A percentile compares a stretch with the other conserved stretches of the same genome.
These are phyloP conservation scores for Ictalurus furcatus DNA, from an alignment of 2,113 vertebrate species.

Conservation along the genomic window DNA sequence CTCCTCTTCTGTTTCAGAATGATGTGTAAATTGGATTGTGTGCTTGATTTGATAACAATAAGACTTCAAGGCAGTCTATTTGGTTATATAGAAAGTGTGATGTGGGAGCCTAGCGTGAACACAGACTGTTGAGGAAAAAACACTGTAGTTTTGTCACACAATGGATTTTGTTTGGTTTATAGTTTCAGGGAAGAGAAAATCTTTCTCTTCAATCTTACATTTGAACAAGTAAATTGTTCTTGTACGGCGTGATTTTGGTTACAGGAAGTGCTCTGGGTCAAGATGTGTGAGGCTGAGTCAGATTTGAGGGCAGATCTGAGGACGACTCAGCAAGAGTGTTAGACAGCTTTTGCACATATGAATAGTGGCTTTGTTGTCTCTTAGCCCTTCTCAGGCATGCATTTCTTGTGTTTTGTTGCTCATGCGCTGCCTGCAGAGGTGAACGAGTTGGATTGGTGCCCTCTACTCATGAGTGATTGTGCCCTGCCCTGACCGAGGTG, in stretches of 20 bases:
- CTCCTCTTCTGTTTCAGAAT: constrained; percentile 4
- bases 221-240: neutral
- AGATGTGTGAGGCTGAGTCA: neutral
- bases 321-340: neutral
- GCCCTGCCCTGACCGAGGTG: neutral
- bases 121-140: neutral
- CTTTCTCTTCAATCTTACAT: too few relatives aligned
- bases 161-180: neutral
- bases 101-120: neutral
- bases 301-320: neutral
- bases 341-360: neutral
- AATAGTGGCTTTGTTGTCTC: neutral
- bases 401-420: neutral
- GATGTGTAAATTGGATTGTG: constrained; percentile 28
- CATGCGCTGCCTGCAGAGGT: neutral
- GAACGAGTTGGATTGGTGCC: neutral
- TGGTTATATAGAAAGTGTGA: neutral
- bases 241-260: neutral
- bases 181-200: neutral
- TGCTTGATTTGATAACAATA: constrained; percentile 17
- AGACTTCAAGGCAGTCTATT: neutral
- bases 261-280: neutral
- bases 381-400: neutral
- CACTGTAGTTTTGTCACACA: neutral
- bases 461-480: constrained; percentile 5